Base-by-base conservation (phyloP, 2,797 vertebrate genomes). In the Phataginus tricuspis region DNA sequence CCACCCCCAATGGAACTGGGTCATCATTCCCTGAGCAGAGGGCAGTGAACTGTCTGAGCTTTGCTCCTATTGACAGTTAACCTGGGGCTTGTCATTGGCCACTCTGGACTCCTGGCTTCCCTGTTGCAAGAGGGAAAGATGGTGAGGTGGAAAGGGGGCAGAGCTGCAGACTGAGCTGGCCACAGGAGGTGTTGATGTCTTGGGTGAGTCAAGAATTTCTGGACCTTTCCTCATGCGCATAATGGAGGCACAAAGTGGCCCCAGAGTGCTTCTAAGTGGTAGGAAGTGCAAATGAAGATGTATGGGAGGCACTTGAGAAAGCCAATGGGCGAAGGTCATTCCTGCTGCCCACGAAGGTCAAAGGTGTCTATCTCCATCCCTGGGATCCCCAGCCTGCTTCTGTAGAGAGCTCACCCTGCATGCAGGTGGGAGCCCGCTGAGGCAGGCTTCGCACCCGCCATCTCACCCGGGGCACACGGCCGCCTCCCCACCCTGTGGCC, bases 401-500 rank as follows among this genome's bases (percentile, higher is more conserved):
- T 1, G 37, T 42, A 29, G 31, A 42, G 12, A 55, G 59, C 7
- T 14, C 5, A 12, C 59, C 25, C 14, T 25, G 55, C 29, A 1
- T 1, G 1, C 23, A 25, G 31, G 49, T 37, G 21, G 3, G 34
- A 18, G 25, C 9, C 55, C 21, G 9, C 53, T 29, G 8, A 42
- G 29, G 6, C 14, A 6, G 13, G 13, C 77, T 82, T 7, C 13
- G 42, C 1, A 3, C 7, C 34, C 42, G 5, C 9, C 3, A 4
- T 7, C 27, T 51, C 55, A 21, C 0, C 0, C 1, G 3, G 77
- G 55, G 15, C 19, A 0, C 1, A 3, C 25, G 53, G 34, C 42
- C 4, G 0, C 18, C 29, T 39, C n/a, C 29, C 9, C 5, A 0
- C 18, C 4, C 0, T 0, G 34, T 2, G 10, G 9, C 31, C 63